Evolutionary conservation across 2,797 vertebrate species (phyloP), one percentile per base, ranked within the genome.

Genomic region (Enoplosus armatus): DNA sequence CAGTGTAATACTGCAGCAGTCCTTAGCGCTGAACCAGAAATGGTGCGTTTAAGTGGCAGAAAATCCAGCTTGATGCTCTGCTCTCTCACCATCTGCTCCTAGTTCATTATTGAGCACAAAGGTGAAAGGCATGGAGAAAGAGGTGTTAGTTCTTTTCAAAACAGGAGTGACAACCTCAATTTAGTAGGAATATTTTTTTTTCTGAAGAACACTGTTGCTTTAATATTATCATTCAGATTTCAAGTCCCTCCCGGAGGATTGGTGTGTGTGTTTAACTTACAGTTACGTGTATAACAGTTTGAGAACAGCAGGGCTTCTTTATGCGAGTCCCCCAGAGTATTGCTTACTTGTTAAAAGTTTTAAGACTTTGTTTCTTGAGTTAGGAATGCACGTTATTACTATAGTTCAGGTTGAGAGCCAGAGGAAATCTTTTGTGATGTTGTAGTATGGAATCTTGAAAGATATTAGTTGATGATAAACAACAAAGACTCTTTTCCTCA

Each of bases 291-390:
- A n/a, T n/a, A n/a, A n/a, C n/a, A n/a, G 20, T 60, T 67, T 62
- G 11, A 58, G 27, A 75, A 54, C 35, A 80, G 70, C 48, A n/a
- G 6, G 35, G 22, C 11, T 8, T 64, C 37, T 72, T 55, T 50
- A 53, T 63, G 29, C 31, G 18, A 58, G 27, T 48, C 56, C 75
- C 45, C 48, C 8, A 41, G 61, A 66, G 31, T 41, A 37, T 67
- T 35, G 22, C 37, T 76, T 73, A 84, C 79, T 76, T 27, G 63
- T 72, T 24, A 39, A n/a, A 75, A n/a, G 26, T 50, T 48, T 27
- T 8, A 43, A 73, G 41, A 29, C 35, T 45, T 41, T 72, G 29
- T 35, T 54, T 67, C 5, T 50, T 41, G 2, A 56, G 24, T 50
- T 29, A 14, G 16, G 14, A 31, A 20, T 53, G 20, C 4, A 67